Evolutionary conservation across 37 sponge, comb jelly and placozoan genomes (phyloP), one percentile per base, ranked within the genome.

Genomic region (Ephydatia muelleri): DNA sequence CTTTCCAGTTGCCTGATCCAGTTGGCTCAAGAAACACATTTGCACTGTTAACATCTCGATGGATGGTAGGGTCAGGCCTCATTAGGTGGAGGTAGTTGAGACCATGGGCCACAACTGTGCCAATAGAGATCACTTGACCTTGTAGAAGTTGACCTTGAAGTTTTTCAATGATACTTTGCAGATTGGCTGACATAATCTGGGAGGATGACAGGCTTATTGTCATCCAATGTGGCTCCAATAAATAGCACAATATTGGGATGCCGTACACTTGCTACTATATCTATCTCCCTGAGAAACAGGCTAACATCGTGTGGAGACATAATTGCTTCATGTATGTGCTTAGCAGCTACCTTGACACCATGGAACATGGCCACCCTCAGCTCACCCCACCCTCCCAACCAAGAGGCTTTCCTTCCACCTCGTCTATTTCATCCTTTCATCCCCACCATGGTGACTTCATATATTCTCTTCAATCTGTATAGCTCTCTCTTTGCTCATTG

Each of bases 1-100:
- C 90, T 37, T 35, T 29, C 90, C 90, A 84, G 1, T 14, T 57
- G 57, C 19, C 19, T n/a, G 47, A 35, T 25, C 38, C 27, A 27
- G 0, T 73, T 5, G 78, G 32, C 65, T 80, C 39, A 22, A 90
- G 68, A 22, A 85, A 67, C 23, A 89, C 85, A 67, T 85, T 90
- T 33, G 82, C 80, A 69, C 90, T 85, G 70, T 85, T 90, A 79
- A 90, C 81, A n/a, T 90, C 90, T 35, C 90, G 81, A 74, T 90
- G 90, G 29, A 90, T 80, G 28, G 85, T 85, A 21, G 90, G 90
- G 26, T 84, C 72, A 43, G 90, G 90, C 34, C 9, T 47, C n/a
- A 80, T 69, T 25, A 66, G 48, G 68, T 90, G 90, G 27, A 90
- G 81, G 76, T 90, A 85, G 31, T 81, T 72, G 27, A 90, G 72